Evolutionary conservation across 2,888 invertebrate genomes (phyloP), one percentile per base, ranked within the genome.

Genomic region (Parnassius mnemosyne): DNA sequence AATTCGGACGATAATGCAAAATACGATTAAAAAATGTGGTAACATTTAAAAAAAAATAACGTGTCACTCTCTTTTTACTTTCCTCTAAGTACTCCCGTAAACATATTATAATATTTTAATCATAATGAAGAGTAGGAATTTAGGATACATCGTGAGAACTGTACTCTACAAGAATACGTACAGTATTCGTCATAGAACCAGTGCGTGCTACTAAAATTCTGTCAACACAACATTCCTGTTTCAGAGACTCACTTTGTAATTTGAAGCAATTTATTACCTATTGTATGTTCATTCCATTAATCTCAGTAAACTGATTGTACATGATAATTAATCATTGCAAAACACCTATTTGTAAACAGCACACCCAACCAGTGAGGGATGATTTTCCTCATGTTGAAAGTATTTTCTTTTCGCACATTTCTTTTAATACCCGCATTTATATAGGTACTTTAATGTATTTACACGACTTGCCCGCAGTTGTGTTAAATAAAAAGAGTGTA

Each of bases 241-340:
- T 53, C 44, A 49, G 46, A 25, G 54, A 13, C 13, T 49, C 42
- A 54, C 42, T 10, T 43, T n/a, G 34, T 12, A 61, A 12, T 61
- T 56, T 61, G 11, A 43, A 78, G 89, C 88, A 89, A 91, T 91
- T 90, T 89, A 89, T 91, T 88, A 90, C 88, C 90, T 89, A 90
- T 90, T 91, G 90, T 91, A 87, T 80, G 87, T 84, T 87, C 89
- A 89, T 89, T 89, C 89, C 90, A 90, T 91, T 91, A 88, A 91
- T 91, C 90, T 89, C 87, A 86, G 85, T 88, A 89, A 89, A 89
- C 89, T 90, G 89, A 90, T 90, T 90, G 89, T 89, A 89, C 86
- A 88, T 85, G 86, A 89, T 89, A 87, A 91, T 91, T 90, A 89
- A 90, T 90, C 90, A 91, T 91, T 87, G 84, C 80, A 86, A 84